These are phyloP conservation scores for Colossoma macropomum DNA, from an alignment of 2,113 vertebrate genomes.

Conservation along the genomic window DNA sequence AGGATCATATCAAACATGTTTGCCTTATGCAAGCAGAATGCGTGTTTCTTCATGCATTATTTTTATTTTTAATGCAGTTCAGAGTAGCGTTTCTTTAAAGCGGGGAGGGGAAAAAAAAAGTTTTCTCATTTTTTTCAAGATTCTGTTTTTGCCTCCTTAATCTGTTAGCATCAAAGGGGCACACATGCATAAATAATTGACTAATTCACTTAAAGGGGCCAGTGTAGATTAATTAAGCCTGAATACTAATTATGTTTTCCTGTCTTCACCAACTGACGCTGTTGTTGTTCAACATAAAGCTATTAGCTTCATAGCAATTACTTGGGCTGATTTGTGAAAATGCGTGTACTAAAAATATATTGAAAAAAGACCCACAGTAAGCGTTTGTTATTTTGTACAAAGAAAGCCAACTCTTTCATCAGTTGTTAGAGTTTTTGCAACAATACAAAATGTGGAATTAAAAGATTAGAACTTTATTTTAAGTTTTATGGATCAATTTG, in stretches of 20 bases:
- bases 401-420: conserved; percentile 19
- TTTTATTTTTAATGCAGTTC: conserved; percentile 76
- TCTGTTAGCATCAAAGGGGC: conserved; percentile 86
- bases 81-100: conserved; percentile 67
- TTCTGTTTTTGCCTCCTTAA: conserved; percentile 76
- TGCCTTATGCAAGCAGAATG: background rate
- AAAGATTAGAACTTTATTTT: conserved; percentile 3
- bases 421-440: conserved; percentile 1
- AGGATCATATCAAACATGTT: conserved; percentile 16
- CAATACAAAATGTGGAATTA: conserved; percentile 8
- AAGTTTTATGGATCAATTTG: background rate
- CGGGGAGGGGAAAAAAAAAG: conserved; percentile 31
- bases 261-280: conserved; percentile 75
- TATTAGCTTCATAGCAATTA: conserved; percentile 76
- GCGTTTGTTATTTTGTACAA: conserved; percentile 43
- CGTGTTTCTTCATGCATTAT: conserved; percentile 75
- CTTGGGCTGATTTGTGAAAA: conserved; percentile 51
- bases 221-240: conserved; percentile 82
- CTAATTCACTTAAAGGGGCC: conserved; percentile 82
- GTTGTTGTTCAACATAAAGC: conserved; percentile 79
- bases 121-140: conserved; percentile 74
- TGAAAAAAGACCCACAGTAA: conserved; percentile 32
- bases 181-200: conserved; percentile 84
- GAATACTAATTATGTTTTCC: conserved; percentile 84
- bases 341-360: conserved; percentile 44